Conservation (phyloP, 2,113 vertebrate genomes). For the Struthio camelus region DNA sequence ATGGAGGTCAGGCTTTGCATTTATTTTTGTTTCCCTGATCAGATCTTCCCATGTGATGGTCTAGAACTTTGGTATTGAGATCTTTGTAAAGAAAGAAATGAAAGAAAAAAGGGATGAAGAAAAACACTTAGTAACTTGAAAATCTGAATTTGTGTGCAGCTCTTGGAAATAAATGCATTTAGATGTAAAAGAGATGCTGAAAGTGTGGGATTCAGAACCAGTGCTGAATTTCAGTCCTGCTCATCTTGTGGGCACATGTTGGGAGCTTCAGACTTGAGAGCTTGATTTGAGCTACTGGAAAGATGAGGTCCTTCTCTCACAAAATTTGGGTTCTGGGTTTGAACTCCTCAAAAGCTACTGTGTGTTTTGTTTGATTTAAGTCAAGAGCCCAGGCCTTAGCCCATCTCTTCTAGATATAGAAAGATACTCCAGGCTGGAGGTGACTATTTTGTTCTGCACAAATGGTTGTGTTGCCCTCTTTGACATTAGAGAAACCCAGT, state of each 20-base stretch:
- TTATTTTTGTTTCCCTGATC: background rate
- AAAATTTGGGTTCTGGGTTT: background rate
- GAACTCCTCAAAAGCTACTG: fast-evolving
- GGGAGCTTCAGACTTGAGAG: background rate
- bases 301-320: background rate
- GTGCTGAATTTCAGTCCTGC: background rate
- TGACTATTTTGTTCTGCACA: fast-evolving
- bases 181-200: background rate
- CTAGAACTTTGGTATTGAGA: background rate
- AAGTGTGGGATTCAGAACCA: background rate
- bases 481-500: fast-evolving
- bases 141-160: background rate
- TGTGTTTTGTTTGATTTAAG: background rate
- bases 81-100: background rate
- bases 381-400: background rate
- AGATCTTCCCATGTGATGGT: background rate
- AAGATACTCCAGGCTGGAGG: background rate
- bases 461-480: background rate
- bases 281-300: background rate
- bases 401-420: background rate
- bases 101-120: background rate
- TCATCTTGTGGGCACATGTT: background rate
- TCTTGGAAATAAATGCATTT: background rate
- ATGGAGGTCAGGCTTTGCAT: slow-evolving; percentile 26
- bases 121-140: background rate